These are phyloP conservation scores for Maniola hyperantus DNA, from an alignment of 2,888 invertebrate species.

Conservation along the genomic window DNA sequence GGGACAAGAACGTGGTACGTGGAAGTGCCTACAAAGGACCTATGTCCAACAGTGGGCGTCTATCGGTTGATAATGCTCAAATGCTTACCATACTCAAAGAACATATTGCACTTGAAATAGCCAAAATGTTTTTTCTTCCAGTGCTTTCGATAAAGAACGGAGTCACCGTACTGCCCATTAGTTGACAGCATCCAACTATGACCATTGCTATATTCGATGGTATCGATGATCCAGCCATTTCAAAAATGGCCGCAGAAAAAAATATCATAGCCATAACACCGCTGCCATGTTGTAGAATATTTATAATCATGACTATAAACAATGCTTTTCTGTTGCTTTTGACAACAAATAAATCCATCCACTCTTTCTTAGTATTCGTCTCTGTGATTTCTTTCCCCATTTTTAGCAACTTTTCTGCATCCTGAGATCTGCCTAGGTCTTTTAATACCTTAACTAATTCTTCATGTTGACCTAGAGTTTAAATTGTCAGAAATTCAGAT, in stretches of 20 bases:
- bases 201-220: slow-evolving; percentile 55
- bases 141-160: slow-evolving; percentile 55
- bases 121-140: slow-evolving; percentile 53
- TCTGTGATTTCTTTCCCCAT: slow-evolving; percentile 39
- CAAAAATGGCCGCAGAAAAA: slow-evolving; percentile 55
- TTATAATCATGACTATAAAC: slow-evolving; percentile 49
- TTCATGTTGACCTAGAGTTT: slow-evolving; percentile 44
- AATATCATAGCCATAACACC: slow-evolving; percentile 51
- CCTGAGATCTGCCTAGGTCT: slow-evolving; percentile 50
- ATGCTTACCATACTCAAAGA: slow-evolving; percentile 54
- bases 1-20: no score
- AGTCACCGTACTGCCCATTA: slow-evolving; percentile 49
- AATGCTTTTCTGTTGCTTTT: slow-evolving; percentile 54
- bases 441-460: slow-evolving; percentile 45
- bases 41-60: no score
- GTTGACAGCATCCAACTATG: slow-evolving; percentile 52
- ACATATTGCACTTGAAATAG: slow-evolving; percentile 51
- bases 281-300: slow-evolving; percentile 52
- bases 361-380: slow-evolving; percentile 38
- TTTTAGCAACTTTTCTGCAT: slow-evolving; percentile 45
- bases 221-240: slow-evolving; percentile 51
- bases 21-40: no score
- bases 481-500: not conserved
- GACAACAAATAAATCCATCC: slow-evolving; percentile 50
- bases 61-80: not conserved